Conservation (phyloP, 2,797 vertebrate genomes). For the Psittacula echo region DNA sequence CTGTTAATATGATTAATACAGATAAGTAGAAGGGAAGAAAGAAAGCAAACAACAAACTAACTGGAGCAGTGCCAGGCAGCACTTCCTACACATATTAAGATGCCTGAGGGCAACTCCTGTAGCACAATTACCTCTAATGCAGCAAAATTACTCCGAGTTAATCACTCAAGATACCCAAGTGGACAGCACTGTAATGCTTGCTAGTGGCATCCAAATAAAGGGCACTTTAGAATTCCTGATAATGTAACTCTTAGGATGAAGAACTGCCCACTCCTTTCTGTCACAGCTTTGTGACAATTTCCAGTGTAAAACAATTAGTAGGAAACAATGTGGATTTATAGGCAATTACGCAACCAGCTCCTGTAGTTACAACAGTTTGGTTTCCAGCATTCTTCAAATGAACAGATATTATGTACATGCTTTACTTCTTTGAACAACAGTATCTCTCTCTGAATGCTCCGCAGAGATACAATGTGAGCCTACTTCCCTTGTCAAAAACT, state of each 20-base stretch:
- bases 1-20: background rate
- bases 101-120: background rate
- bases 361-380: background rate
- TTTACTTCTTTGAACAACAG: background rate
- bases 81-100: background rate
- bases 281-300: background rate
- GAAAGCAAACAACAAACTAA: background rate
- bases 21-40: background rate
- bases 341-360: background rate
- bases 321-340: background rate
- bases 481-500: background rate
- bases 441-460: background rate
- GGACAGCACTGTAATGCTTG: background rate
- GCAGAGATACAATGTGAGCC: background rate
- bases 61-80: background rate
- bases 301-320: background rate
- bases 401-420: background rate
- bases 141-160: background rate
- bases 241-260: background rate
- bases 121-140: background rate
- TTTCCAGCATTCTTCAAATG: background rate
- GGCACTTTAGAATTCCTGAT: background rate
- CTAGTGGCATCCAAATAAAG: background rate
- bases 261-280: background rate
- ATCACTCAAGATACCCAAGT: background rate